Conservation (phyloP, 2,113 vertebrate genomes). For the Pelusios castaneus region DNA sequence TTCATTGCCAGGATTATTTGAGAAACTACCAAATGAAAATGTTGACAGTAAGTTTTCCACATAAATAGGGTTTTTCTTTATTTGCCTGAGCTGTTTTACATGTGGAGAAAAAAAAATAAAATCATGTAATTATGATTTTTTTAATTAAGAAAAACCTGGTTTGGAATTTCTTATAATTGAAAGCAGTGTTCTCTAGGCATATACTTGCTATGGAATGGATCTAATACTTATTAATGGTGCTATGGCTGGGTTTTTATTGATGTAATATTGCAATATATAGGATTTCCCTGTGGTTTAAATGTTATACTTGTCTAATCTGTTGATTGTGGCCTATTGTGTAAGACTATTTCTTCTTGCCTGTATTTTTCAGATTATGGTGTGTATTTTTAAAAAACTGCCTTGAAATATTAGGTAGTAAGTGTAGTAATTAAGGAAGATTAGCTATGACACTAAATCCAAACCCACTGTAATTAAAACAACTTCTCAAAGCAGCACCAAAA, state of each 20-base stretch:
- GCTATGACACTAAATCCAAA: not conserved
- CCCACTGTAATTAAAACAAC: not conserved
- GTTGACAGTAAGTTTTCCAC: not conserved
- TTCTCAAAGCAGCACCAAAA: not conserved
- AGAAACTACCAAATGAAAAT: not conserved
- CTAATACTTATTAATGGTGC: not conserved
- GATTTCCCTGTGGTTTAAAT: slow-evolving; percentile 51
- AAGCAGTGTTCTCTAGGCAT: slow-evolving; percentile 43
- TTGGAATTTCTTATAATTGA: slow-evolving; percentile 35
- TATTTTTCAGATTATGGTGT: slow-evolving; percentile 39
- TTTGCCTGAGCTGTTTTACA: not conserved
- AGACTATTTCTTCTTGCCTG: slow-evolving; percentile 51
- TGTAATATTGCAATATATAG: not conserved
- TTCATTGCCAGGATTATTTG: not conserved
- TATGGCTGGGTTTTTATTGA: slow-evolving; percentile 45
- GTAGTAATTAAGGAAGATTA: not conserved
- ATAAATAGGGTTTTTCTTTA: not conserved
- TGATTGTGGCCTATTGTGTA: slow-evolving; percentile 63
- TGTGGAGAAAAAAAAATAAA: not conserved
- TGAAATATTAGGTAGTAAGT: slow-evolving; percentile 59
- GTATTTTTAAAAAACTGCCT: slow-evolving; percentile 47
- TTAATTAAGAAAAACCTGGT: not conserved
- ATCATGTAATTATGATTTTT: not conserved
- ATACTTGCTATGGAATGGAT: slow-evolving; percentile 40
- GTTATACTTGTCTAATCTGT: slow-evolving; percentile 37